A percentile compares a stretch with the other conserved stretches of the same genome.
phyloP scores from a whole-genome alignment of 2,113 vertebrate species.

The Bujurquina vittata region DNA sequence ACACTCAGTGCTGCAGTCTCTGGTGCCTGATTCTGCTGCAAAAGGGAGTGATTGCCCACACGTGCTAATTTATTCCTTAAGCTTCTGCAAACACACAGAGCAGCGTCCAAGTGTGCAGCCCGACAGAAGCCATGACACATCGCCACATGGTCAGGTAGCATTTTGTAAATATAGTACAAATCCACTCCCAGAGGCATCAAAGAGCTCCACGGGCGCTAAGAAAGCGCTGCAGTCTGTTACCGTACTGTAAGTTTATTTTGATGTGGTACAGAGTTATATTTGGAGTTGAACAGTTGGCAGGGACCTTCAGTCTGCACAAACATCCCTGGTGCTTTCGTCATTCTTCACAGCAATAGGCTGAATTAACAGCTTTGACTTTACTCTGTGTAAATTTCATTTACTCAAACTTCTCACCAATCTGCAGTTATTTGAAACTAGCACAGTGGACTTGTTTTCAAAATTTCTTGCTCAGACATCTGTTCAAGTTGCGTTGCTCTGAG shows the following conservation, averaged over 20 bases:
- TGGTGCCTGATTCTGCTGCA: slow-evolving; percentile 45
- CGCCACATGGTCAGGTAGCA: slow-evolving; percentile 79
- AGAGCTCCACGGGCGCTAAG: not conserved
- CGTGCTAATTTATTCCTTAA: slow-evolving; percentile 81
- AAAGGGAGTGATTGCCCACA: slow-evolving; percentile 74
- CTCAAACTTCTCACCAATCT: not conserved
- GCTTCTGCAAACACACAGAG: slow-evolving; percentile 73
- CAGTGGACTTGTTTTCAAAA: not conserved
- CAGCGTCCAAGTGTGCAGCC: slow-evolving; percentile 74
- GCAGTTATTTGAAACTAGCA: not conserved
- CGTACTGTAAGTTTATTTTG: not conserved
- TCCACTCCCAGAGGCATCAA: not conserved
- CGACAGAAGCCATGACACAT: slow-evolving; percentile 83
- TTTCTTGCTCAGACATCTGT: not conserved
- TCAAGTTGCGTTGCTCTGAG: not conserved
- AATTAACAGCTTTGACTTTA: not conserved
- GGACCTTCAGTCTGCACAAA: not conserved
- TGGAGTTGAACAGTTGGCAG: not conserved
- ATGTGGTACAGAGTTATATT: not conserved
- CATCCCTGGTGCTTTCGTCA: not conserved
- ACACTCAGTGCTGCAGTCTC: slow-evolving; percentile 27
- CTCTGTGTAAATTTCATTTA: not conserved
- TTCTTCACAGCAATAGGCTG: not conserved
- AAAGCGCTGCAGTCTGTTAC: not conserved
- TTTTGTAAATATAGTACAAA: slow-evolving; percentile 66